Evolutionary conservation across 2,113 vertebrate species (phyloP).

Genomic region (Condylura cristata): DNA sequence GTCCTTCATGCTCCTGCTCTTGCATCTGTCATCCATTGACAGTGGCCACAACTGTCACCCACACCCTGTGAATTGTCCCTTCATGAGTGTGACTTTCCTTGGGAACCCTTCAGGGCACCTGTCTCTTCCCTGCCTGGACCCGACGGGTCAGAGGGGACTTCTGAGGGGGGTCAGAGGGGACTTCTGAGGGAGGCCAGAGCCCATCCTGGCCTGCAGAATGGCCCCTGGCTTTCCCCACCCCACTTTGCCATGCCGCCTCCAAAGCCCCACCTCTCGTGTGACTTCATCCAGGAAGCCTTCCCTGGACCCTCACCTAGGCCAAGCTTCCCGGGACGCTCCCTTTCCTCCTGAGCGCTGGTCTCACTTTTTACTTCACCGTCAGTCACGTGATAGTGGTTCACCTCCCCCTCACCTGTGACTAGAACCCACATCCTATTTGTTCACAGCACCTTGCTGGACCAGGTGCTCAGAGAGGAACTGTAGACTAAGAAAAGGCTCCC

Average conservation of each 20-base stretch:
- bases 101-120: neutral
- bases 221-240: neutral
- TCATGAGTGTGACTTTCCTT: neutral
- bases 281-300: neutral
- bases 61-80: neutral
- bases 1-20: neutral
- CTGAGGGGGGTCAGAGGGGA: neutral
- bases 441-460: neutral
- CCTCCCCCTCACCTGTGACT: neutral
- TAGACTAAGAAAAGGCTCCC: neutral
- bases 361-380: neutral
- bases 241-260: neutral
- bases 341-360: neutral
- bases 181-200: neutral
- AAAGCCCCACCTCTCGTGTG: neutral
- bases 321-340: neutral
- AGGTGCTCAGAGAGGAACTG: neutral
- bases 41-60: neutral
- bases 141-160: neutral
- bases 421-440: neutral
- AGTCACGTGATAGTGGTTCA: fast-evolving
- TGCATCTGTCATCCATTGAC: neutral
- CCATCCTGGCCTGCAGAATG: neutral
- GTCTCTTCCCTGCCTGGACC: neutral
- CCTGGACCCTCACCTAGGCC: neutral